Base-by-base conservation (phyloP, 2,888 invertebrate species). In the Mamestra brassicae region DNA sequence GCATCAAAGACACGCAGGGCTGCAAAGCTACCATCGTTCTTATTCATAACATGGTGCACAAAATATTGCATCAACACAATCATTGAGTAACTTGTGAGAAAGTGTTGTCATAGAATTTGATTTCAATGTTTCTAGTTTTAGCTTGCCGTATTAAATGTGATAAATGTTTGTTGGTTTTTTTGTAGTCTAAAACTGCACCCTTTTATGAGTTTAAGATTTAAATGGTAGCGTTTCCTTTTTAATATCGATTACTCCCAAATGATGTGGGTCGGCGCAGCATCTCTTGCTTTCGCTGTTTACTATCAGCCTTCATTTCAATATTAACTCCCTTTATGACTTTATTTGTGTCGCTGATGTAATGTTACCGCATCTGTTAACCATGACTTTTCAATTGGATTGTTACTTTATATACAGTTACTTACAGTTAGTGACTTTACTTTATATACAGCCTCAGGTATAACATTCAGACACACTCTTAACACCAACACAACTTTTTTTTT, bases 51-150 rank as follows among this genome's bases (percentile, higher is more conserved):
- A 2, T 55, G 34, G 50, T 91, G 34, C 52, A 87, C 0, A 72
- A 38, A 58, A 55, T 57, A 17, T 50, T 77, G 10, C 63, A 78
- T 17, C 34, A 61, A 26, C 67, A 91, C 74, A 90, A 88, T 50
- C 89, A 91, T 83, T 89, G 64, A 84, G 55, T 47, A n/a, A 26
- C n/a, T 38, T 8, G 17, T 71, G 17, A 42, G 52, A 3, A n/a
- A 15, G 15, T 36, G 11, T 15, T 15, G 15, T 55, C 45, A 36
- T 26, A 34, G 6, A 52, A 52, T 42, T 52, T 13, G 0, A 34
- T n/a, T 66, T 26, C 15, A 0, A 1, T 60, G 47, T 26, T 67
- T 42, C 8, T 13, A 10, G 26, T 52, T 42, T 26, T 15, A 17
- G 3, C 13, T 45, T 8, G n/a, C 42, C n/a, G 5, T n/a, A 69